Evolutionary conservation across 2,888 invertebrate species (phyloP), one percentile per base, ranked within the genome.

Genomic region (Geophilus truncorum): DNA sequence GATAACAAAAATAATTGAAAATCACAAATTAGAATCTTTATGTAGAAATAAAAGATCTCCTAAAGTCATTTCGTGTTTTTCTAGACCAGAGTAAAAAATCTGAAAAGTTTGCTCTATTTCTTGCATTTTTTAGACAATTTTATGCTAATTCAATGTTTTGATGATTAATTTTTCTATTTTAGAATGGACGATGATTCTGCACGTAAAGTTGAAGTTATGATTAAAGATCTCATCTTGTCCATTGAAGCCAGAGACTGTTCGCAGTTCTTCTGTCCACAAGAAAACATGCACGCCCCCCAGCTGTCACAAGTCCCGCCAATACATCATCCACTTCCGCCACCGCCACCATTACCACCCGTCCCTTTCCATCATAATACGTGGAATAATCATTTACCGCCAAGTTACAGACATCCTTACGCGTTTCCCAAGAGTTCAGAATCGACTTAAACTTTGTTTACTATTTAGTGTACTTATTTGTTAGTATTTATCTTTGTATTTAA

Each of bases 151-250:
- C 21, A 21, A 21, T 9, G 2, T 40, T 9, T 12, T 9, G 5
- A 21, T 21, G 4, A 21, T 7, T 57, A 3, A 21, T 10, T 34
- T 36, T 5, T 78, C 18, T 78, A 75, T 82, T 77, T 1, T 70
- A 82, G 82, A 30, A 81, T 82, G 82, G 81, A 81, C 25, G 82
- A 82, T 18, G 62, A 80, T 18, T 79, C 82, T 0, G 82, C 82
- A 25, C 40, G 82, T 4, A 82, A 82, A 21, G 82, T 82, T 9
- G 82, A 82, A 62, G 80, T 81, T 9, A 82, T 82, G 70, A 77
- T 82, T n/a, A 82, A 82, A 34, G 82, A 82, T 78, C 81, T 82
- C 57, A 81, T 82, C 51, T 77, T 82, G 45, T 78, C 79, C 18
- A 82, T 82, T 18, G 81, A 81, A 51, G 80, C 82, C 32, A 30